These are phyloP conservation scores for Drosophila auraria DNA, from an alignment of 1,140 invertebrate species.

Conservation along the genomic window DNA sequence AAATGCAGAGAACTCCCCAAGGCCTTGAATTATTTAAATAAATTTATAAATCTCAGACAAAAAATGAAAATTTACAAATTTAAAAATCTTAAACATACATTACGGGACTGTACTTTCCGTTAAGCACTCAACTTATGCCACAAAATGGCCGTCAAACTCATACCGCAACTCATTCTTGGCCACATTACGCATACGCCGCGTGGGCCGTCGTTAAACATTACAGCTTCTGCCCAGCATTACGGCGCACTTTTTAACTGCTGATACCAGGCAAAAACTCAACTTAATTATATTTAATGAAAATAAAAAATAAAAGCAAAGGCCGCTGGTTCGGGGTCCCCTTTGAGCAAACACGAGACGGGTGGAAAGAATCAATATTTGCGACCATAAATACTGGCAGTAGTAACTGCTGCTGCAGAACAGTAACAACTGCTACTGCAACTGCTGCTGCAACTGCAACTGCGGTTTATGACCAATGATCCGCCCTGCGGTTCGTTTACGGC, in stretches of 20 bases:
- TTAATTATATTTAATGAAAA: conserved; percentile 55
- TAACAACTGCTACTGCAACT: not conserved
- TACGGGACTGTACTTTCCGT: not conserved
- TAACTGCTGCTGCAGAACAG: conserved; percentile 7
- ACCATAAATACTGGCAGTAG: conserved; percentile 41
- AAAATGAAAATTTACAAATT: not conserved
- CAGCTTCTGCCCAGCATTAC: conserved; percentile 17
- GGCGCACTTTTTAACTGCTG: conserved; percentile 48
- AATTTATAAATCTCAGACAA: too few relatives aligned
- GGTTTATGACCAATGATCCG: conserved; percentile 38
- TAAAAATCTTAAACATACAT: not conserved
- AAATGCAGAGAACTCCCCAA: not conserved
- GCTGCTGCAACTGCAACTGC: conserved; percentile 19
- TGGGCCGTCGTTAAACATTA: conserved; percentile 12
- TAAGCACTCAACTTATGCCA: conserved; percentile 17
- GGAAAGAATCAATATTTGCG: conserved; percentile 50
- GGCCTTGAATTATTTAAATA: not conserved
- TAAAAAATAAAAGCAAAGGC: not conserved
- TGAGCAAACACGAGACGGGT: conserved; percentile 24
- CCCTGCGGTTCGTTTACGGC: conserved; percentile 33
- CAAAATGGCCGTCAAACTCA: conserved; percentile 22
- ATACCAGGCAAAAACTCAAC: conserved; percentile 30
- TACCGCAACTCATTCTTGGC: conserved; percentile 34
- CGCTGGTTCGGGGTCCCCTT: conserved; percentile 1
- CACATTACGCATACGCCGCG: conserved; percentile 45